Base-by-base conservation (phyloP, 1,140 invertebrate species). In the Neodiprion virginianus region DNA sequence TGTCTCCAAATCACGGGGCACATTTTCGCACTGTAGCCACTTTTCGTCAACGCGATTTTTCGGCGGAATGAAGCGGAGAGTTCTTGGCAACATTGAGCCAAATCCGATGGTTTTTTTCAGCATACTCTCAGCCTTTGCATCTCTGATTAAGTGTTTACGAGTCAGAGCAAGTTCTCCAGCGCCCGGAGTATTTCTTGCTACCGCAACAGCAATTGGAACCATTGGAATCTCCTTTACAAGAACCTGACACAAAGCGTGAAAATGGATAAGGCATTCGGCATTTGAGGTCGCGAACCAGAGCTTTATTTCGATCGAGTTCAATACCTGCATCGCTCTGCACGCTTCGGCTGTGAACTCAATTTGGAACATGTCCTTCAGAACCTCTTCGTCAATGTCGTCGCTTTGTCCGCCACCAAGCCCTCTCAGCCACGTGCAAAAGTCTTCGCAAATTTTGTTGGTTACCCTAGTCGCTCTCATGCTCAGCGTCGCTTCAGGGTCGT, bases 391-490 rank as follows among this genome's bases (percentile, higher is more conserved):
- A n/a, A 89, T 81, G 2, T 79, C 75, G 23, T 82, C 81, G 14
- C 79, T 77, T 67, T 89, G 89, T 10, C 89, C 84, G 47, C 84
- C 84, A 0, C 89, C 90, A 21, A 91, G 79, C 67, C 76, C 83
- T 66, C 87, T 85, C 80, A 92, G 85, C 92, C 92, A 93, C 2
- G 91, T 85, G 73, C 90, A 91, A 78, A 93, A 93, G 68, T 93
- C 90, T 71, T 84, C 83, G 11, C 86, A 88, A 77, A 89, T 88
- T 73, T 74, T 74, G 47, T 86, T 75, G 8, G 82, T 84, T 71
- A 85, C 74, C 61, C 82, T 80, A 7, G 82, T 78, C 7, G 85
- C 82, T 61, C 80, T 82, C 72, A 78, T 82, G 72, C 85, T 81
- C 4, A 89, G 73, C 7, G 83, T 85, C 11, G 84, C 83, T 71